A percentile compares a stretch with the other conserved stretches of the same genome.
phyloP scores from a whole-genome alignment of 1,140 invertebrate species.

The Scaptomyza pallida region DNA sequence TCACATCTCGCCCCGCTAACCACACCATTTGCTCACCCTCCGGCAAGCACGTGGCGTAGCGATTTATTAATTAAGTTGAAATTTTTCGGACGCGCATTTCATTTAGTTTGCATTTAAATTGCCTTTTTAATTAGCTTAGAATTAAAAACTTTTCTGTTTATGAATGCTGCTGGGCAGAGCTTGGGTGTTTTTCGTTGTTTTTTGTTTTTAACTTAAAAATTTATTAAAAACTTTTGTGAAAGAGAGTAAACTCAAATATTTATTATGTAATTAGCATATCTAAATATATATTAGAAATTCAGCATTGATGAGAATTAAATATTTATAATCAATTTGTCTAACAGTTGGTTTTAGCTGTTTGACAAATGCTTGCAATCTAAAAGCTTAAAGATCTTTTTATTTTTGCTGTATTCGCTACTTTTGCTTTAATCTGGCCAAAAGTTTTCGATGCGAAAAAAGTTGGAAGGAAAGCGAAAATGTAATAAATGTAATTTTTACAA shows the following conservation, averaged over 20 bases:
- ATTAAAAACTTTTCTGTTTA: conserved; percentile 56
- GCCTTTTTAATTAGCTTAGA: conserved; percentile 61
- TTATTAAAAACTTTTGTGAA: conserved; percentile 25
- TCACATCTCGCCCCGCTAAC: no score
- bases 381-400: conserved; percentile 32
- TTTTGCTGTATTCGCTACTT: conserved; percentile 12
- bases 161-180: conserved; percentile 9
- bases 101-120: conserved; percentile 68
- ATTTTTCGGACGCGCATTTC: conserved; percentile 34
- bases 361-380: conserved; percentile 33
- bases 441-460: conserved; percentile 25
- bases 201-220: conserved; percentile 21
- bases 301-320: conserved; percentile 45
- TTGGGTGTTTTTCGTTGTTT: not conserved
- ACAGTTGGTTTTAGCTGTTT: conserved; percentile 10
- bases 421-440: conserved; percentile 36
- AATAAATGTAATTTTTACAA: conserved; percentile 69
- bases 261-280: conserved; percentile 40
- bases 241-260: conserved; percentile 29
- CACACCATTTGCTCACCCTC: not conserved
- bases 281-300: conserved; percentile 18
- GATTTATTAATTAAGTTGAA: conserved; percentile 56
- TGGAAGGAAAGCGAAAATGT: conserved; percentile 40
- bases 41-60: conserved; percentile 15
- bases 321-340: conserved; percentile 28